Percentiles rank a stretch among this genome's conserved stretches.
Conservation (phyloP, 1,140 invertebrate species). For the Zaprionus davidi region DNA sequence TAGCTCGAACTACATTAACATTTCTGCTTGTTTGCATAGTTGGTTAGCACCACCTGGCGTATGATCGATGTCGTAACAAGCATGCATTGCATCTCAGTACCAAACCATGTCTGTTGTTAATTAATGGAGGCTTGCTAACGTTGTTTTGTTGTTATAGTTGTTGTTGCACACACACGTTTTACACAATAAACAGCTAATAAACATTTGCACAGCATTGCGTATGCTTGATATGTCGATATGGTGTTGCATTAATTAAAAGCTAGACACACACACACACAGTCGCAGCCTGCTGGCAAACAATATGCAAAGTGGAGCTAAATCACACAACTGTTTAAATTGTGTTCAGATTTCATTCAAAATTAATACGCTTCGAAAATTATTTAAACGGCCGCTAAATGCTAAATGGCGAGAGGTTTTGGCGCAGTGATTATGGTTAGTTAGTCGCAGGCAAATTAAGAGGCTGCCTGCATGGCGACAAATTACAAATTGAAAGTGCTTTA, state of each 20-base stretch:
- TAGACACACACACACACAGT: neutral
- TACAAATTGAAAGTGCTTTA: slow-evolving; percentile 33
- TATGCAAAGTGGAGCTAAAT: slow-evolving; percentile 14
- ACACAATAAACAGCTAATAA: slow-evolving; percentile 63
- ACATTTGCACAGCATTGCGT: slow-evolving; percentile 74
- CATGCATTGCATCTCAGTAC: slow-evolving; percentile 38
- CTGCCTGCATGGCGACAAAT: slow-evolving; percentile 13
- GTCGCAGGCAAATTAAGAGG: slow-evolving; percentile 28
- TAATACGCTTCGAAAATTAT: slow-evolving; percentile 58
- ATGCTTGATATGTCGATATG: slow-evolving; percentile 57
- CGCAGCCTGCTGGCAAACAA: slow-evolving; percentile 18
- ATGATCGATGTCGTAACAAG: slow-evolving; percentile 68
- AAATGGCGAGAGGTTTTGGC: slow-evolving; percentile 14
- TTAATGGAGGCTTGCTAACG: slow-evolving; percentile 43
- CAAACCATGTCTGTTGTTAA: slow-evolving; percentile 31
- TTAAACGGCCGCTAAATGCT: slow-evolving; percentile 66
- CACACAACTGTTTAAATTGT: slow-evolving; percentile 57
- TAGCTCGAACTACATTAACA: neutral
- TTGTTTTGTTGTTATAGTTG: slow-evolving; percentile 19
- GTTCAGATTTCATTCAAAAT: slow-evolving; percentile 61
- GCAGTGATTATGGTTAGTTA: slow-evolving; percentile 71
- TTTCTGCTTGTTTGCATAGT: slow-evolving; percentile 41
- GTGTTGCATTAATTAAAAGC: slow-evolving; percentile 69
- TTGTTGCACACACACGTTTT: slow-evolving; percentile 6
- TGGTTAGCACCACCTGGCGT: slow-evolving; percentile 68